A percentile compares a stretch with the other conserved stretches of the same genome.
Conservation (phyloP, 1,140 invertebrate genomes). For the Megalonaias nervosa region DNA sequence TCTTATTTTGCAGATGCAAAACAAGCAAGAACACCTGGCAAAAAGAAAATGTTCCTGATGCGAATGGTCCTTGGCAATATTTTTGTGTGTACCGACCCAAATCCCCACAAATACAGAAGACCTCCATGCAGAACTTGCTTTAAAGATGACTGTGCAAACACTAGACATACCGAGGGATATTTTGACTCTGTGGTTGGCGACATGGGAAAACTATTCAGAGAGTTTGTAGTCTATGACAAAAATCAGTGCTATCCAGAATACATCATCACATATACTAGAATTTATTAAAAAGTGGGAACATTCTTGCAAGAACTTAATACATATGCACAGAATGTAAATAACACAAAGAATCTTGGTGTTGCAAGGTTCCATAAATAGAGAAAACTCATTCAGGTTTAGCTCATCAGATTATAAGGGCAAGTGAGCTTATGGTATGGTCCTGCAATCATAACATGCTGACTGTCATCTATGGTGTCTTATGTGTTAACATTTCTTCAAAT, state of each 20-base stretch:
- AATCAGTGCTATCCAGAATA: conserved; percentile 58
- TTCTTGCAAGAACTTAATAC: no score
- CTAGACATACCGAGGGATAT: conserved; percentile 3
- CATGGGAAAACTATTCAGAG: conserved; percentile 45
- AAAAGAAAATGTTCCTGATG: conserved; percentile 43
- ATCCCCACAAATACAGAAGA: conserved; percentile 14
- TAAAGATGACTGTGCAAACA: conserved; percentile 32
- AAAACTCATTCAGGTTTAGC: no score
- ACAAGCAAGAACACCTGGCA: neutral
- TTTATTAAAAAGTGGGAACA: conserved; percentile 13
- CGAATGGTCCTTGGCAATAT: conserved; percentile 39
- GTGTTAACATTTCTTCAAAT: no score
- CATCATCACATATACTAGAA: conserved; percentile 54
- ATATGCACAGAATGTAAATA: no score
- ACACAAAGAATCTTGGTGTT: no score
- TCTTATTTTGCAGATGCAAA: no score
- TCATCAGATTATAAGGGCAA: no score
- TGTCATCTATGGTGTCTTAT: no score
- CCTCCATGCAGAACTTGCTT: conserved; percentile 40
- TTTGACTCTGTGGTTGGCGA: conserved; percentile 56
- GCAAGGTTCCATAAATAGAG: no score
- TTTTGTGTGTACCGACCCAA: conserved; percentile 24
- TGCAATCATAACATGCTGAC: no score
- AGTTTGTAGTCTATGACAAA: conserved; percentile 60
- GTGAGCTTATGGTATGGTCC: no score